phyloP scores from a whole-genome alignment of 2,113 vertebrate species.

The Scortum barcoo region DNA sequence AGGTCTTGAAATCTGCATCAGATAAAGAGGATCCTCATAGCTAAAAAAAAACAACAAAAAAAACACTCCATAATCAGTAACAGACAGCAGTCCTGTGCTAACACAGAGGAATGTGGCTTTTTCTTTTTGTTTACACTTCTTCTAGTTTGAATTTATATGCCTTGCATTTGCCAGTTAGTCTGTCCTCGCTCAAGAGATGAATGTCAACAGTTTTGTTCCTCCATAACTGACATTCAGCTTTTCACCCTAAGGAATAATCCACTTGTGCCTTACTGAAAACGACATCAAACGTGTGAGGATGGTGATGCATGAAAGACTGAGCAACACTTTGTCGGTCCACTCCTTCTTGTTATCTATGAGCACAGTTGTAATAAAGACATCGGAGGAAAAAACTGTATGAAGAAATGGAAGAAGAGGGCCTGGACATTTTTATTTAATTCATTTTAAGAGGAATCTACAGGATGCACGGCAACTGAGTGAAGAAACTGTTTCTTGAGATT shows the following conservation, averaged over 20 bases:
- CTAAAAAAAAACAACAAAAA: too few species aligned
- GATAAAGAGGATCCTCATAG: conserved; percentile 68
- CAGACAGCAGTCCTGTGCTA: conserved; percentile 19
- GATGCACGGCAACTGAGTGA: conserved; percentile 22
- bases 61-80: conserved; percentile 29
- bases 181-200: conserved; percentile 52
- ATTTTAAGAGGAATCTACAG: conserved; percentile 1
- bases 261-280: conserved; percentile 77
- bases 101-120: conserved; percentile 60
- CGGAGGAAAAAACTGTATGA: neutral
- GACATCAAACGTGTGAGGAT: conserved; percentile 41
- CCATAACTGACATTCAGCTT: conserved; percentile 53
- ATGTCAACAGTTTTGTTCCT: conserved; percentile 60
- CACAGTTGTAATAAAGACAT: conserved; percentile 24
- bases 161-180: conserved; percentile 49
- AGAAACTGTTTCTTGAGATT: conserved; percentile 1
- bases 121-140: conserved; percentile 44
- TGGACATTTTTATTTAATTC: neutral
- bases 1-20: conserved; percentile 74
- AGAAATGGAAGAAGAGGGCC: neutral
- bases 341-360: conserved; percentile 34
- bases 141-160: conserved; percentile 50
- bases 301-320: conserved; percentile 18
- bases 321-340: conserved; percentile 1
- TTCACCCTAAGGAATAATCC: conserved; percentile 66